Evolutionary conservation across 1,140 invertebrate species (phyloP), one percentile per base, ranked within the genome.

Genomic region (Luehdorfia chinensis): DNA sequence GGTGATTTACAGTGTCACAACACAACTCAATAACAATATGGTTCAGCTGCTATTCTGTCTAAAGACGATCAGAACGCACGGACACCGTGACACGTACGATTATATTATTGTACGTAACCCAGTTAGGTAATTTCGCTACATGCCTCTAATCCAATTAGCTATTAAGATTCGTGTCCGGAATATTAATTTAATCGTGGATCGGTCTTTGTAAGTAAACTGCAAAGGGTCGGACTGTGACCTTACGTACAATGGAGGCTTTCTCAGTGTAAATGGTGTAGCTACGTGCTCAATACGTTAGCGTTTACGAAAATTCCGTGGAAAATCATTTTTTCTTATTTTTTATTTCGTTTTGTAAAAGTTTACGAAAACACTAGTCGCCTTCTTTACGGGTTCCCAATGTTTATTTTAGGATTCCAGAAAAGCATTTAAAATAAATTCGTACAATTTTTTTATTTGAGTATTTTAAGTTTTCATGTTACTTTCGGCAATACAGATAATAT

Each of bases 71-170:
- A 59, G 30, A 32, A 37, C 12, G 36, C 49, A 31, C 39, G 45
- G 36, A 50, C 48, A 59, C 45, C 60, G 52, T 48, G 56, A 67
- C 75, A 77, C 74, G 77, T 79, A 71, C 66, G 61, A 56, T 61
- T 69, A 46, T 48, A 65, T 60, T 65, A 75, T 73, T 75, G 66
- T 78, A 55, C 65, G 70, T 80, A 81, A 77, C 74, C 64, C 47
- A 59, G 72, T 80, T 81, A 76, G 69, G 68, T 84, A 80, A 85
- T 85, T 80, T 84, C 69, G 68, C 66, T 81, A 85, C 79, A 85
- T 81, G 74, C 72, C 68, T 79, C 56, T 77, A 83, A 85, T 85
- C 78, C 81, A 85, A 85, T 85, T 83, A 85, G 75, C 78, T 81
- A 85, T 85, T 85, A 85, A 79, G 81, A 77, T 83, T 66, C 81